A percentile compares a stretch with the other conserved stretches of the same genome.
Evolutionary conservation across 2,797 vertebrate species (phyloP).

Genomic region (Potorous gilbertii): DNA sequence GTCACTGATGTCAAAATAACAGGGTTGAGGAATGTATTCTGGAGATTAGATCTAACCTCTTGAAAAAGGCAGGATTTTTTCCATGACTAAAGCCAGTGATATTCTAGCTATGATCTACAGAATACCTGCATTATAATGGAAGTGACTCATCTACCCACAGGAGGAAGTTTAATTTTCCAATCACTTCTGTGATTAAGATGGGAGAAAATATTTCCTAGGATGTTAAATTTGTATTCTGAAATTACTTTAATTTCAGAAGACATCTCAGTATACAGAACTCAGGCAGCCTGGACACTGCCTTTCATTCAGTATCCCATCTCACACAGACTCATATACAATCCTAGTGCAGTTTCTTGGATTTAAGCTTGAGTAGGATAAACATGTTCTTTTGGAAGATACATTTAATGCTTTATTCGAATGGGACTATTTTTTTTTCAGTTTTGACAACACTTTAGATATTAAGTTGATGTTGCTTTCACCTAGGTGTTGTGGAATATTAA

Average conservation of each 20-base stretch:
- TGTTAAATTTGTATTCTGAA: not conserved
- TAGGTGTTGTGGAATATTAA: not conserved
- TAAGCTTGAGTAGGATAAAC: not conserved
- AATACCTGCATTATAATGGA: slow-evolving; percentile 52
- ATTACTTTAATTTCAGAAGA: not conserved
- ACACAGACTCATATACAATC: not conserved
- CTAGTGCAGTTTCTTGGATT: not conserved
- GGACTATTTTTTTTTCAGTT: not conserved
- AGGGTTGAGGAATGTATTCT: slow-evolving; percentile 63
- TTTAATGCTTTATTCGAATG: not conserved
- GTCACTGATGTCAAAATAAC: slow-evolving; percentile 60
- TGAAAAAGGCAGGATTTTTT: slow-evolving; percentile 77
- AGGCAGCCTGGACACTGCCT: not conserved
- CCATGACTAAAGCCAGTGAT: slow-evolving; percentile 65
- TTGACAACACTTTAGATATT: not conserved
- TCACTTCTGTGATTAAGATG: slow-evolving; percentile 1
- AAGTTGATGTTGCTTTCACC: not conserved
- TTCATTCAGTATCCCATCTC: not conserved
- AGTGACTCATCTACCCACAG: slow-evolving; percentile 48
- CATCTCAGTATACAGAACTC: not conserved
- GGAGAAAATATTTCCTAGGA: not conserved
- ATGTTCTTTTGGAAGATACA: not conserved
- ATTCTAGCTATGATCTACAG: slow-evolving; percentile 72
- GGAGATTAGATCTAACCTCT: slow-evolving; percentile 61
- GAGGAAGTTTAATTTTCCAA: slow-evolving; percentile 11